Conservation (phyloP, 2,113 vertebrate genomes). For the Paracanthobrama guichenoti region DNA sequence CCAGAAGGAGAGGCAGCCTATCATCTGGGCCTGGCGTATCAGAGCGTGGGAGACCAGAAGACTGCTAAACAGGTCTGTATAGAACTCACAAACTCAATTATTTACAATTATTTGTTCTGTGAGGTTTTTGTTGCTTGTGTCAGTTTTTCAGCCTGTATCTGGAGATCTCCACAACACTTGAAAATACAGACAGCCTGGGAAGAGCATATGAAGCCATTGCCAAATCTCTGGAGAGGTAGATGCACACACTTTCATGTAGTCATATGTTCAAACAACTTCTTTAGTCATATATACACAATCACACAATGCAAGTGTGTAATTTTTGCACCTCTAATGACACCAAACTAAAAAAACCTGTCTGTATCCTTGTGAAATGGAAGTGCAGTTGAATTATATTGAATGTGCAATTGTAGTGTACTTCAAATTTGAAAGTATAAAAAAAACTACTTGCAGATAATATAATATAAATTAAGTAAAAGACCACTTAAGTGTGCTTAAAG, state of each 20-base stretch:
- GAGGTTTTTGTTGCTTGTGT: conserved; percentile 19
- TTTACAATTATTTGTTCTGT: not conserved
- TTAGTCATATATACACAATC: too few relatives aligned
- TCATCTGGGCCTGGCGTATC: conserved; percentile 76
- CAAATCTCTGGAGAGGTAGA: conserved; percentile 65
- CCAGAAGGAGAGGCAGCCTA: conserved; percentile 78
- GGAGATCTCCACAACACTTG: conserved; percentile 56
- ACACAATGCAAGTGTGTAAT: too few relatives aligned
- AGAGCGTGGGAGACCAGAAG: conserved; percentile 71
- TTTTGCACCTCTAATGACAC: too few relatives aligned
- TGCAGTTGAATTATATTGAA: too few relatives aligned
- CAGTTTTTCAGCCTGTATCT: conserved; percentile 65
- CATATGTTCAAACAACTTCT: too few relatives aligned
- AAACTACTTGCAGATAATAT: too few relatives aligned
- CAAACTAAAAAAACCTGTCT: too few relatives aligned
- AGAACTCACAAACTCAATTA: not conserved
- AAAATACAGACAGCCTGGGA: conserved; percentile 55
- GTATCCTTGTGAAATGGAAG: too few relatives aligned
- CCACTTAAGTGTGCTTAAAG: too few relatives aligned
- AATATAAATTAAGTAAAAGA: too few relatives aligned
- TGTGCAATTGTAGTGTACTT: too few relatives aligned
- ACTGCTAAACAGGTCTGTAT: conserved; percentile 75
- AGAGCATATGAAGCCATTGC: conserved; percentile 64
- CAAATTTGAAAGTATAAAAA: too few relatives aligned
- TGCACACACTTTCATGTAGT: conserved; percentile 15